These are phyloP conservation scores for Oncorhynchus mykiss DNA, from an alignment of 2,113 vertebrate species.

Conservation along the genomic window DNA sequence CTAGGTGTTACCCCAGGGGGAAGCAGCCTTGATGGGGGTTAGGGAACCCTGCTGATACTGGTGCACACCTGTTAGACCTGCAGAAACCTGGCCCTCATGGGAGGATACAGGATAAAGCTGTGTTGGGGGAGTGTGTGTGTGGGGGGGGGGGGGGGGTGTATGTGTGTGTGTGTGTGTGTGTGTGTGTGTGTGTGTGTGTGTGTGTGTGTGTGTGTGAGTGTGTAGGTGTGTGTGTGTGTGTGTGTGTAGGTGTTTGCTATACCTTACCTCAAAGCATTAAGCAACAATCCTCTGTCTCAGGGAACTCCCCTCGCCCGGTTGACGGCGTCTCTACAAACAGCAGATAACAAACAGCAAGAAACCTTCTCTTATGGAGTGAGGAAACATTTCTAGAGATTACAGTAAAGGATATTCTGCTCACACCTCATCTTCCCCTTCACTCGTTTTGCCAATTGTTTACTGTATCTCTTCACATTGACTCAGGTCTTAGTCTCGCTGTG, in stretches of 20 bases:
- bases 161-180: background rate
- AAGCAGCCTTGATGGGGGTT: slow-evolving; percentile 46
- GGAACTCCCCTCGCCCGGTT: background rate
- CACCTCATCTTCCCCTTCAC: background rate
- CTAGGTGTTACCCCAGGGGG: slow-evolving; percentile 48
- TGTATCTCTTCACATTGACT: background rate
- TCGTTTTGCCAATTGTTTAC: background rate
- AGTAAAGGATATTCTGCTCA: background rate
- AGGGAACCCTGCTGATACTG: slow-evolving; percentile 11
- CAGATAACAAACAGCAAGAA: background rate
- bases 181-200: too few species aligned
- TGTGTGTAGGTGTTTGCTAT: too few species aligned
- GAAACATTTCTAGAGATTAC: too few species aligned
- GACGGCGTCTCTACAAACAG: background rate
- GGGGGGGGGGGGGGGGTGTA: background rate
- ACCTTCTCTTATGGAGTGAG: background rate
- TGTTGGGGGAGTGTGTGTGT: background rate
- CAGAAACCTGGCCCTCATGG: slow-evolving; percentile 35
- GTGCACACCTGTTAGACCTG: slow-evolving; percentile 56
- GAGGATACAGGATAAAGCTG: slow-evolving; percentile 32
- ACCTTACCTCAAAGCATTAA: background rate
- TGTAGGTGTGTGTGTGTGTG: too few species aligned
- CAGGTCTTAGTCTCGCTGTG: background rate
- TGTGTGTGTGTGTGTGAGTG: too few species aligned
- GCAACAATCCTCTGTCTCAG: background rate